Evolutionary conservation across 2,797 vertebrate species (phyloP).

Genomic region (Cyprinella venusta): DNA sequence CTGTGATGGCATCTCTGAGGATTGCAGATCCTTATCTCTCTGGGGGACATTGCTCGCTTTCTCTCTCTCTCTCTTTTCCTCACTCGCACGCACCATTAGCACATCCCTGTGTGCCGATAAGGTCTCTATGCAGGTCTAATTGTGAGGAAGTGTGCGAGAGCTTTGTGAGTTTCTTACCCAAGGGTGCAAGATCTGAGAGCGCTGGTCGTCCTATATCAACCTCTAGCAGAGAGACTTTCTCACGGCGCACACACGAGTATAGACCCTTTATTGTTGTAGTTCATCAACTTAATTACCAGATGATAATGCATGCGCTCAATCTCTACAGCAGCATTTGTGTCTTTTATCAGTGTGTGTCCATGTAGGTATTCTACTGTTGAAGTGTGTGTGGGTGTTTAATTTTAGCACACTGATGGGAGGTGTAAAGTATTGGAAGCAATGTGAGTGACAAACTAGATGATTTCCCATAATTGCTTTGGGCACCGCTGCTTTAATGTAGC

Average conservation of each 20-base stretch:
- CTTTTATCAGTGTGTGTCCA: conserved; percentile 33
- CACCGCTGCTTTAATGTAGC: conserved; percentile 72
- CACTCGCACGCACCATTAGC: conserved; percentile 48
- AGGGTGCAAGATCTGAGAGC: conserved; percentile 43
- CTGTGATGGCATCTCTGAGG: conserved; percentile 46
- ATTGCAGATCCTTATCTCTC: conserved; percentile 41
- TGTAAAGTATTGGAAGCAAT: conserved; percentile 71
- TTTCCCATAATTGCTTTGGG: conserved; percentile 76
- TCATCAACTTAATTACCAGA: conserved; percentile 61
- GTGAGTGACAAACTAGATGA: conserved; percentile 74
- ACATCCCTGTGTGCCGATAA: conserved; percentile 34
- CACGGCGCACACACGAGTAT: not conserved
- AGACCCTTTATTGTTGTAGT: conserved; percentile 22
- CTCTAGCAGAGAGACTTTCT: not conserved
- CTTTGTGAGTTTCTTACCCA: conserved; percentile 42
- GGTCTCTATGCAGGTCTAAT: conserved; percentile 54
- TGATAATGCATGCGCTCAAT: conserved; percentile 41
- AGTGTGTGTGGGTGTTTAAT: conserved; percentile 48
- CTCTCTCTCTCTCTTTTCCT: not conserved
- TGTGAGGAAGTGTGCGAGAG: conserved; percentile 48
- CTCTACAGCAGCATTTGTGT: conserved; percentile 58
- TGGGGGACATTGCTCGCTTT: conserved; percentile 12
- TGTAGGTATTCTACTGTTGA: conserved; percentile 40
- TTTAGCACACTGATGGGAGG: conserved; percentile 55
- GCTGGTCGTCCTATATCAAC: conserved; percentile 34